A percentile compares a stretch with the other conserved stretches of the same genome.
Evolutionary conservation across 2,113 vertebrate species (phyloP).

Genomic region (Dryoscopus gambensis): DNA sequence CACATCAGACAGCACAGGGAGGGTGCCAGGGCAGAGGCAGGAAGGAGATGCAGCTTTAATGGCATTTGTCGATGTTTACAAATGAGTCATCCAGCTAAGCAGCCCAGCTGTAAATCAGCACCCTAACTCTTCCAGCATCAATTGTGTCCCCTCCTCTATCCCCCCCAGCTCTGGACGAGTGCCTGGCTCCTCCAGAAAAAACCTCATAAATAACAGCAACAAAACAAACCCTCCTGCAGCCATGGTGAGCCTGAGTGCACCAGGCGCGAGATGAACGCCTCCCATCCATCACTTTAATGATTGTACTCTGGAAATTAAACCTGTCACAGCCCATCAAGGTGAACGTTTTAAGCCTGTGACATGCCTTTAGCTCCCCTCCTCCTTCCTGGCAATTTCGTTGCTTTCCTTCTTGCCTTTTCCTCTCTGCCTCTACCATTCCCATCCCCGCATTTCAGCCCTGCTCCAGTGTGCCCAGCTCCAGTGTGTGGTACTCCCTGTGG

Average conservation of each 20-base stretch:
- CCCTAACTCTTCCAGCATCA: not conserved
- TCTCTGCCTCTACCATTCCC: not conserved
- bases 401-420: not conserved
- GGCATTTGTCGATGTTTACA: constrained; percentile 46
- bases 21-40: not conserved
- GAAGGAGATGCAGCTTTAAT: constrained; percentile 46
- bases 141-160: not conserved
- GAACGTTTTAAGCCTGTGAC: constrained; percentile 44
- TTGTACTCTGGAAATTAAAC: constrained; percentile 75
- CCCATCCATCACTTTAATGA: constrained; percentile 71
- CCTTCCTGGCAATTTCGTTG: not conserved
- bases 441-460: not conserved
- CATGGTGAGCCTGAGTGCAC: not conserved
- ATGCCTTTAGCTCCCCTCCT: not conserved
- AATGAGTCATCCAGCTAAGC: constrained; percentile 40
- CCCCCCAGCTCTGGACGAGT: not conserved
- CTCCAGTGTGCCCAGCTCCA: not conserved
- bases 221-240: constrained; percentile 14
- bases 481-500: not conserved
- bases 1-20: accelerated
- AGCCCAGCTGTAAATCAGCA: constrained; percentile 56
- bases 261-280: not conserved
- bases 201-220: constrained; percentile 66
- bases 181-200: constrained; percentile 51
- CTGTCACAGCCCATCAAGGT: constrained; percentile 61